phyloP scores from a whole-genome alignment of 2,888 invertebrate genomes.

The Lepas anatifera region DNA sequence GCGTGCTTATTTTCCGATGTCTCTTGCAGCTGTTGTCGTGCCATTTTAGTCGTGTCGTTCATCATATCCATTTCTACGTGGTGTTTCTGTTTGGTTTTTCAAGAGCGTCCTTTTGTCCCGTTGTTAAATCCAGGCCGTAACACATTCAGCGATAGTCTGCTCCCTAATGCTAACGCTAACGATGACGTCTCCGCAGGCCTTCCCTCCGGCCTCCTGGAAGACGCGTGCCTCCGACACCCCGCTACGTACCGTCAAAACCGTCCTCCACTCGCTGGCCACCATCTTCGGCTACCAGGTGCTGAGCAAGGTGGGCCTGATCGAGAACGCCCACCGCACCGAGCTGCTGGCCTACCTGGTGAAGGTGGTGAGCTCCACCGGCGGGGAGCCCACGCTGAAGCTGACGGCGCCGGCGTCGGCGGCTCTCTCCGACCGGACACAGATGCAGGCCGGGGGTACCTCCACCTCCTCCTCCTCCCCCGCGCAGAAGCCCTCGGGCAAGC shows the following conservation, averaged over 20 bases:
- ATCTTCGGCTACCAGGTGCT: conserved; percentile 66
- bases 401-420: not conserved
- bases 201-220: conserved; percentile 79
- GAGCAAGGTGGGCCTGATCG: conserved; percentile 45
- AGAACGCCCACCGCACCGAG: conserved; percentile 62
- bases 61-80: no score
- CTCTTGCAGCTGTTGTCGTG: no score
- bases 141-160: no score
- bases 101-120: no score
- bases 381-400: not conserved
- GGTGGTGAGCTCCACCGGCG: conserved; percentile 34
- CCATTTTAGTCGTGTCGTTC: no score
- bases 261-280: conserved; percentile 81
- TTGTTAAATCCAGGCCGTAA: no score
- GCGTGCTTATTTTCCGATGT: no score
- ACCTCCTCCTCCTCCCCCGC: not conserved
- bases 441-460: no score
- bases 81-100: no score
- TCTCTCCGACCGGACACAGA: not conserved
- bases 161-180: no score
- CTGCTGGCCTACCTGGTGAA: conserved; percentile 72
- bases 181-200: conserved; percentile 45
- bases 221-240: conserved; percentile 74
- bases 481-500: conserved; percentile 35
- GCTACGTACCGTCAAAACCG: conserved; percentile 71